phyloP scores from a whole-genome alignment of 2,113 vertebrate species.

The Machaerirhynchus nigripectus region DNA sequence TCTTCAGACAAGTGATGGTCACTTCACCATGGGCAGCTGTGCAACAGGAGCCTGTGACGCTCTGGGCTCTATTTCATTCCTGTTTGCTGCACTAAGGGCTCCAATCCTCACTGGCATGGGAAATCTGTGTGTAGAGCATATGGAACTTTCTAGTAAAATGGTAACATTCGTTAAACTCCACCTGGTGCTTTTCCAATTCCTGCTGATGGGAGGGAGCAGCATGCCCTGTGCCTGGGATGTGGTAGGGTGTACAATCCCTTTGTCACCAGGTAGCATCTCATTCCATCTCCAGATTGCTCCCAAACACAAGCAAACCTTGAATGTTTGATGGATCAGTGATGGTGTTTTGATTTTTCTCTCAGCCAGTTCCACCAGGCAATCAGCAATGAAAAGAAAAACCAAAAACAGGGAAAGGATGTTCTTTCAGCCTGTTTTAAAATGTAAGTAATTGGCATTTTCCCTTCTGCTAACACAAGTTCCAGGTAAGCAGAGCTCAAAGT shows the following conservation, averaged over 20 bases:
- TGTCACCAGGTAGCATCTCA: constrained; percentile 27
- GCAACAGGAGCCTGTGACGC: rapidly evolving
- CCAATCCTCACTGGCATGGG: background rate
- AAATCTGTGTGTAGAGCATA: background rate
- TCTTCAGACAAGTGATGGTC: background rate
- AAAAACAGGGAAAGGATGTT: background rate
- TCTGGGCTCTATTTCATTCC: background rate
- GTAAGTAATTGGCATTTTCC: constrained; percentile 66
- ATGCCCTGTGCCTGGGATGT: background rate
- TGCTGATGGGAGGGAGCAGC: background rate
- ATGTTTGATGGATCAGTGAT: constrained; percentile 60
- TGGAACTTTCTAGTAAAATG: background rate
- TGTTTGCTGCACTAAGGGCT: background rate
- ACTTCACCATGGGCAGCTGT: background rate
- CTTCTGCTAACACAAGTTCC: constrained; percentile 24
- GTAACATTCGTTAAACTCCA: background rate
- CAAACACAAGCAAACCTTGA: constrained; percentile 70
- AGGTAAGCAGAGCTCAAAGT: constrained; percentile 42
- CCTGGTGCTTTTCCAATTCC: background rate
- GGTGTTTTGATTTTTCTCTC: constrained; percentile 71
- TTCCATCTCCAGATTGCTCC: constrained; percentile 47
- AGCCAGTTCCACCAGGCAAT: constrained; percentile 67
- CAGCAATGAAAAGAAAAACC: background rate
- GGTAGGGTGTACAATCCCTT: background rate
- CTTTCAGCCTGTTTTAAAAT: constrained; percentile 71